Evolutionary conservation across 30 jellyfish, hydroid and myxozoan genomes (phyloP), one percentile per base, ranked within the genome.

Genomic region (Pelagia noctiluca): DNA sequence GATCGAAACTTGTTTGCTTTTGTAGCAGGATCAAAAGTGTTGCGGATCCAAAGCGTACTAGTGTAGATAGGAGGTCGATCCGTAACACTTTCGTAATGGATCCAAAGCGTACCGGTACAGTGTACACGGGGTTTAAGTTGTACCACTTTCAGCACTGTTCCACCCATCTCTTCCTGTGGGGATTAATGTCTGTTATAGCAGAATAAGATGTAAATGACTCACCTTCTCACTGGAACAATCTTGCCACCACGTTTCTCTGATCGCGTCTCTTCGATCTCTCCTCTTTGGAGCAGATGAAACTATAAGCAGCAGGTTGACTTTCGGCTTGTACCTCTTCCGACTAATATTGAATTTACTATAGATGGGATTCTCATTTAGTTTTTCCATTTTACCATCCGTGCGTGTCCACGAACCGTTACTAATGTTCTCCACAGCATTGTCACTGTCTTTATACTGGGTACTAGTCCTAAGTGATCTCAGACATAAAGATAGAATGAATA

Each of bases 161-260:
- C n/a, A n/a, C n/a, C n/a, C n/a, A n/a, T n/a, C n/a, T n/a, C n/a
- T n/a, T n/a, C n/a, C n/a, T n/a, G n/a, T n/a, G 71, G 5, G 71
- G 21, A 3, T 54, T 29, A 54, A 54, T 7, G 25, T 54, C 71
- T 3, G 10, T 54, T 54, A 22, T 25, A 26, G 63, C 35, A 0
- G 24, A 67, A 67, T 26, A n/a, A 0, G 12, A 19, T 19, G 2
- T 2, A 30, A 31, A 3, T 23, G 22, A 34, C 62, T 35, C 63
- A 85, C 95, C 89, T 64, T 74, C 21, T 63, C 87, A 48, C 42
- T 60, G 62, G 63, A 19, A 11, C 36, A 30, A 38, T 54, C 33
- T 50, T 86, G 80, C 96, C 96, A 86, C 96, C 96, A 86, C 8
- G 96, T 86, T 42, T 86, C 96, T 28, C 96, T 34, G 10, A 86